Percentiles rank a stretch among this genome's conserved stretches.
Evolutionary conservation across 2,888 invertebrate genomes (phyloP).

Genomic region (Trichopria drosophilae): DNA sequence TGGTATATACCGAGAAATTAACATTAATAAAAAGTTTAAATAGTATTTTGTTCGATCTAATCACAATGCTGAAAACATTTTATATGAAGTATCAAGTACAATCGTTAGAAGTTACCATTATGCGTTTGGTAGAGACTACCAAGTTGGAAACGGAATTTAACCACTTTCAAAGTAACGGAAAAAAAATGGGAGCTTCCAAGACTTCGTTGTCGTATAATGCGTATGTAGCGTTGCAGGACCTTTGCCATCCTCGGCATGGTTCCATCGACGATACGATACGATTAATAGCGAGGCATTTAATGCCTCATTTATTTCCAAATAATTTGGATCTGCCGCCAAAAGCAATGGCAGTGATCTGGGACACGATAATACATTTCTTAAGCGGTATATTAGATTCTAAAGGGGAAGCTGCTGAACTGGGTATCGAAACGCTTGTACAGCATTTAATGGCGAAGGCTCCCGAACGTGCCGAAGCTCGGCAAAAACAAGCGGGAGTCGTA

Average conservation of each 20-base stretch:
- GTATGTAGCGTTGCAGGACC: slow-evolving; percentile 51
- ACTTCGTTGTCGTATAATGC: slow-evolving; percentile 51
- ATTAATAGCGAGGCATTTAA: slow-evolving; percentile 55
- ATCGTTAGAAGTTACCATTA: slow-evolving; percentile 55
- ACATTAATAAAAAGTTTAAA: slow-evolving; percentile 52
- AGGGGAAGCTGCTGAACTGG: slow-evolving; percentile 38
- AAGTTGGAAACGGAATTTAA: slow-evolving; percentile 46
- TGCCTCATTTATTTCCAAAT: slow-evolving; percentile 53
- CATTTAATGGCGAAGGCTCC: slow-evolving; percentile 50
- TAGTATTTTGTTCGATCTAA: slow-evolving; percentile 54
- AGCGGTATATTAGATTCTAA: slow-evolving; percentile 39
- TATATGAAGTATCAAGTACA: slow-evolving; percentile 57
- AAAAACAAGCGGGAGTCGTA: slow-evolving; percentile 49
- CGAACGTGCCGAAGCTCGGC: slow-evolving; percentile 48
- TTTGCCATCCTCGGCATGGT: slow-evolving; percentile 59
- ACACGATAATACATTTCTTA: slow-evolving; percentile 46
- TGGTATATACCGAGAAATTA: slow-evolving; percentile 50
- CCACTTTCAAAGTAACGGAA: slow-evolving; percentile 30
- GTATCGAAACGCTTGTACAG: slow-evolving; percentile 46
- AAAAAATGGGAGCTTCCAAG: slow-evolving; percentile 32
- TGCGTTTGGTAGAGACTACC: slow-evolving; percentile 52
- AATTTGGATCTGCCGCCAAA: slow-evolving; percentile 40
- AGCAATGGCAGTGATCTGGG: slow-evolving; percentile 39
- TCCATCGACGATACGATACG: slow-evolving; percentile 50
- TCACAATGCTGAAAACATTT: slow-evolving; percentile 54